phyloP scores from a whole-genome alignment of 1,140 invertebrate species.

The Potamilus streckersoni region DNA sequence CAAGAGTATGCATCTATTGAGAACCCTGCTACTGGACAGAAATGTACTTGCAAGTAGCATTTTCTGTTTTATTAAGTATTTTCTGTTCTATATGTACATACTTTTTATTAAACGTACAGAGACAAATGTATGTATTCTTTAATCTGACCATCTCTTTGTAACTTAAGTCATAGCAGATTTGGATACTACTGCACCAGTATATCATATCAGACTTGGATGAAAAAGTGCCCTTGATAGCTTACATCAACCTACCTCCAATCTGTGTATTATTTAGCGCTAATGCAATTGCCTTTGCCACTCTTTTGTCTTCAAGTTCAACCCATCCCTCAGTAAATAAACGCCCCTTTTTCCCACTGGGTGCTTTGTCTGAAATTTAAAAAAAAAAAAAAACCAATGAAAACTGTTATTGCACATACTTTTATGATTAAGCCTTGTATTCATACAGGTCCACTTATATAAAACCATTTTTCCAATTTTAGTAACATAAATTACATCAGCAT shows the following conservation, averaged over 20 bases:
- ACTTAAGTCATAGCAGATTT: too few species aligned
- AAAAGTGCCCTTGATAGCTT: too few species aligned
- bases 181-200: too few species aligned
- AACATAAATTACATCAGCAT: neutral
- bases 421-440: neutral
- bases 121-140: too few species aligned
- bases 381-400: constrained; percentile 1
- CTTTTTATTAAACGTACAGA: too few species aligned
- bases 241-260: constrained; percentile 76
- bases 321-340: constrained; percentile 90
- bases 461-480: neutral
- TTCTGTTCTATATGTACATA: too few species aligned
- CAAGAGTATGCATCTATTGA: too few species aligned
- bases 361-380: constrained; percentile 51
- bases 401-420: neutral
- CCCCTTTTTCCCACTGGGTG: constrained; percentile 65
- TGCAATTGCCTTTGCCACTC: constrained; percentile 87
- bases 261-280: constrained; percentile 84
- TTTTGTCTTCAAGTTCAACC: constrained; percentile 95
- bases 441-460: neutral
- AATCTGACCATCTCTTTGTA: too few species aligned
- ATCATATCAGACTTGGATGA: too few species aligned
- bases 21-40: too few species aligned
- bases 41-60: too few species aligned
- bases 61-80: too few species aligned